phyloP scores from a whole-genome alignment of 2,113 vertebrate species.

The Gavia stellata region DNA sequence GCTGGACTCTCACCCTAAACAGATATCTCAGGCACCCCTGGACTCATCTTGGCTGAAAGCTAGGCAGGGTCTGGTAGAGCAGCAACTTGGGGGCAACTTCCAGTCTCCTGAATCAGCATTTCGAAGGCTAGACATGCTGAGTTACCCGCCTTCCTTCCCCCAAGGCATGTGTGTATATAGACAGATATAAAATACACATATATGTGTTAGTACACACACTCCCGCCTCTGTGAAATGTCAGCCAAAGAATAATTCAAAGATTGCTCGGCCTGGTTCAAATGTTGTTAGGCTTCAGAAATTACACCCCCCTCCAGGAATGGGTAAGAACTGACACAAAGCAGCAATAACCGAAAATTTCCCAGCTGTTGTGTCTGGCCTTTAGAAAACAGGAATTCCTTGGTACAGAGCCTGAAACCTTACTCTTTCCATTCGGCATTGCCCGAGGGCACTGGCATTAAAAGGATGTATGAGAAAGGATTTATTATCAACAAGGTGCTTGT shows the following conservation, averaged over 20 bases:
- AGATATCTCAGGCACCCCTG: neutral
- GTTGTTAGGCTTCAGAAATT: constrained; percentile 25
- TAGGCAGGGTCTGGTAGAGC: neutral
- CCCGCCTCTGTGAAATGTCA: neutral
- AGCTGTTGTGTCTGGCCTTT: constrained; percentile 56
- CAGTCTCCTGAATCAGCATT: constrained; percentile 48
- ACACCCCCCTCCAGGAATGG: neutral
- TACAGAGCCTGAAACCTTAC: neutral
- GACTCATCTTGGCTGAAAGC: neutral
- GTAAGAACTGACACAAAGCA: constrained; percentile 42
- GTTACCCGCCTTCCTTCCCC: neutral
- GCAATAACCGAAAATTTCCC: constrained; percentile 21
- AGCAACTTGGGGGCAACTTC: neutral
- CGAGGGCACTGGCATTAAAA: neutral
- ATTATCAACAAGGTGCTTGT: neutral
- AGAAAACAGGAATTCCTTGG: constrained; percentile 34
- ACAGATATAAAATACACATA: neutral
- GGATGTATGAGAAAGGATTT: neutral
- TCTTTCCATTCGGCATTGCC: neutral
- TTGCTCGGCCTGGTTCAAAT: neutral
- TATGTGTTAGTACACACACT: neutral
- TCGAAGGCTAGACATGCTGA: neutral
- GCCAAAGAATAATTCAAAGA: constrained; percentile 16
- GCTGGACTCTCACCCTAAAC: neutral
- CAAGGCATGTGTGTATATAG: neutral